Base-by-base conservation (phyloP, 2,113 vertebrate species). In the Cyanistes caeruleus region DNA sequence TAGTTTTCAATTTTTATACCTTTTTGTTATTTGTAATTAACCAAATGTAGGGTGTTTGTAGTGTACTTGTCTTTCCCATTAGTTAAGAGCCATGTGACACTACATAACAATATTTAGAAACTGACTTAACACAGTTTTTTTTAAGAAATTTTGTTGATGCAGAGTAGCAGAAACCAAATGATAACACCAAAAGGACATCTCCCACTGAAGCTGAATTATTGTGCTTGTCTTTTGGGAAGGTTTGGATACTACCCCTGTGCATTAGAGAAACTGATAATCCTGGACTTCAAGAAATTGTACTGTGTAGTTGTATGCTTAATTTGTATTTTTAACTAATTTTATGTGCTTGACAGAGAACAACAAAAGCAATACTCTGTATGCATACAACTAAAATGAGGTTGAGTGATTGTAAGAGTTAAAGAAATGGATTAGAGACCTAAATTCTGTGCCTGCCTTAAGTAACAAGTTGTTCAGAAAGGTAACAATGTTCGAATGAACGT, bases 51-150 rank as follows among this genome's bases (percentile, higher is more conserved):
- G 25, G 9, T 84, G 24, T 83, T 89, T 83, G 31, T 73, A 93
- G 15, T 77, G 23, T 91, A 70, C 93, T 92, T 97, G 37, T 88
- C 44, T 86, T 89, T 90, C 81, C 76, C 62, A 39, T 70, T 89
- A 91, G 85, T 74, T 63, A 95, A 93, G 20, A 90, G 49, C 28
- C 27, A n/a, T 79, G 65, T 94, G 67, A 49, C 52, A 67, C 79
- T 94, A 33, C 51, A 33, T 96, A 92, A 67, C 80, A 87, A 62
- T 94, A 79, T 80, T 86, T 89, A 63, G 93, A 90, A 97, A 95
- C 48, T 76, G 94, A 85, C 60, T 39, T 87, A 87, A 49, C 77
- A 65, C 30, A 49, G 35, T 56, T 14, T 2, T 25, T 93, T 62
- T 41, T 62, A 75, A 35, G 88, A 90, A 93, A 18, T 44, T 93